A percentile compares a stretch with the other conserved stretches of the same genome.
phyloP scores from a whole-genome alignment of 1,140 invertebrate genomes.

The Harlomillsia oculata region DNA sequence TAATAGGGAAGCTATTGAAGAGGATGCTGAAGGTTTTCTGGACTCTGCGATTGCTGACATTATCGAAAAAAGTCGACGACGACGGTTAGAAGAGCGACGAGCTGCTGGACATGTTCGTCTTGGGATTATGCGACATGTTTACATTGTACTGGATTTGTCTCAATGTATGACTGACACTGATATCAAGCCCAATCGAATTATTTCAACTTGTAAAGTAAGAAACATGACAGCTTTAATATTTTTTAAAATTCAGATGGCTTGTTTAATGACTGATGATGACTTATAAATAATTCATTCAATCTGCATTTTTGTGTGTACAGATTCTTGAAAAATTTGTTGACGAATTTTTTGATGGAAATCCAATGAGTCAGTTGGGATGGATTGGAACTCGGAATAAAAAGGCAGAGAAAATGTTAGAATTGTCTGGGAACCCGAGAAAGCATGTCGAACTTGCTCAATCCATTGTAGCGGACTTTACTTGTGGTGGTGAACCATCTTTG shows the following conservation, averaged over 20 bases:
- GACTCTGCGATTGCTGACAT: constrained; percentile 82
- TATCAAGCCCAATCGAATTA: constrained; percentile 83
- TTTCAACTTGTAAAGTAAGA: constrained; percentile 74
- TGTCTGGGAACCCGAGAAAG: constrained; percentile 74
- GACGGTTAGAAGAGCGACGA: constrained; percentile 60
- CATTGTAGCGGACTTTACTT: constrained; percentile 36
- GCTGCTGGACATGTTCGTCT: constrained; percentile 59
- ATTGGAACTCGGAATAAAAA: constrained; percentile 86
- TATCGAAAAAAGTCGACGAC: constrained; percentile 75
- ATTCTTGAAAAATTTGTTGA: constrained; percentile 86
- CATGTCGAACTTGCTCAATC: constrained; percentile 54
- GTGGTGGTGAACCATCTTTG: constrained; percentile 80
- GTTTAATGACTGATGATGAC: neutral
- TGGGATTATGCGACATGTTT: constrained; percentile 94
- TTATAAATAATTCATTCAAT: neutral
- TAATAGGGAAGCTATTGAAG: constrained; percentile 86
- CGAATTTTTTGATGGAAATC: constrained; percentile 97
- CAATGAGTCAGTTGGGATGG: constrained; percentile 91
- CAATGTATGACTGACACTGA: constrained; percentile 88
- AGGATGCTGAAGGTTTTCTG: constrained; percentile 85
- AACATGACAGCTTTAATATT: neutral
- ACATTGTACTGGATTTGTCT: constrained; percentile 83
- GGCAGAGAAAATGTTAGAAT: constrained; percentile 80
- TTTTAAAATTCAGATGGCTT: neutral
- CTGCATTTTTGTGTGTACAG: constrained; percentile 46